Base-by-base conservation (phyloP, 1,140 invertebrate species). In the Brachionus calyciflorus region DNA sequence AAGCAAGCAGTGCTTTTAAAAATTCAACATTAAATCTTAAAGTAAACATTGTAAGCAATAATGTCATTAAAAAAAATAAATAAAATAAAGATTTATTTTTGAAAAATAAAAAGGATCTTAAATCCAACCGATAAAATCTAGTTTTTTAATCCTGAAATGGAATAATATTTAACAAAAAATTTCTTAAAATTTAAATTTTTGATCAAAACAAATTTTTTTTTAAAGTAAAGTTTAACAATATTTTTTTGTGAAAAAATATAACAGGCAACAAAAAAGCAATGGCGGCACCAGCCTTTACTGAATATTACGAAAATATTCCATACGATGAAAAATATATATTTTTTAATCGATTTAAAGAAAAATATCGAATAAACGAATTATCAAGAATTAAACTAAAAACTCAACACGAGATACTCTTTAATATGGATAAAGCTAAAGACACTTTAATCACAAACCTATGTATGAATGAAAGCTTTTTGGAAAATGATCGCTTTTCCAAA, bases 131-230 rank as follows among this genome's bases (percentile, higher is more conserved):
- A n/a, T n/a, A n/a, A n/a, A n/a, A n/a, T n/a, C n/a, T n/a, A n/a
- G n/a, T n/a, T n/a, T n/a, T n/a, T n/a, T n/a, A n/a, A n/a, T n/a
- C n/a, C n/a, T n/a, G n/a, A n/a, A n/a, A n/a, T n/a, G n/a, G n/a
- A n/a, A n/a, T n/a, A n/a, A n/a, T n/a, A n/a, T n/a, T n/a, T n/a
- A n/a, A n/a, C n/a, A n/a, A n/a, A n/a, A n/a, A n/a, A n/a, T n/a
- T n/a, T n/a, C n/a, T n/a, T n/a, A 30, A 28, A 30, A 19, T 41
- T 44, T 17, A 30, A 65, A 65, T 21, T 65, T 65, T 65, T 65
- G 10, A 4, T 21, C 41, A 65, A 65, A 44, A 65, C 41, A 65
- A 65, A 44, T 65, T 65, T 65, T 30, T 65, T 41, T 65, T 65
- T 30, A 24, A 21, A 65, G 44, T 44, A 44, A 28, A 44, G 30